Base-by-base conservation (phyloP, 2,888 invertebrate species). In the Linnaemya tessellans region DNA sequence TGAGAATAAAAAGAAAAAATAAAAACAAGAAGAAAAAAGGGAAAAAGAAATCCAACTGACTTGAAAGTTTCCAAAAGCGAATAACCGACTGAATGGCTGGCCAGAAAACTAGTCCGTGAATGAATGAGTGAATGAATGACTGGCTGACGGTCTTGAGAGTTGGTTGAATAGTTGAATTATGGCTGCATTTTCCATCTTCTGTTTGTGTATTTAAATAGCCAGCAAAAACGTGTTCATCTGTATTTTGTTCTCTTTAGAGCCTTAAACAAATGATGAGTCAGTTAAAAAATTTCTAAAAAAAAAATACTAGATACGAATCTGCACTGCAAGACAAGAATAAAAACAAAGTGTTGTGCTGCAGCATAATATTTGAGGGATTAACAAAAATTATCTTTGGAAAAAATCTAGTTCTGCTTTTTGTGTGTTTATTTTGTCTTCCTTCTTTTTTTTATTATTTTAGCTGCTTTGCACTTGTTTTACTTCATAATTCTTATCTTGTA, bases 261-360 rank as follows among this genome's bases (percentile, higher is more conserved):
- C 71, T 73, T 77, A 64, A 80, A 74, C 62, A 79, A 81, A 81
- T 81, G 81, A 79, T 85, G 84, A 85, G 74, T 85, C 84, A 85
- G 84, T 79, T 70, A 64, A 78, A 80, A 84, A 35, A 38, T 35
- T 67, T 13, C 49, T 22, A 7, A 51, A 51, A 41, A 65, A 65
- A 15, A 22, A 54, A 73, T 20, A 2, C 11, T 10, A 74, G 68
- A 75, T 70, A 67, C 3, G 10, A 41, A 68, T 80, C 58, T 49
- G 22, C 51, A n/a, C 49, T 62, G 3, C 11, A 43, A 20, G 8
- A 30, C 5, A 65, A 46, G 25, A 35, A 60, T 9, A 8, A 0
- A 15, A 51, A 64, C 9, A 67, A 60, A 67, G 18, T 60, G 15
- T 51, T 80, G 67, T 80, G 80, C 60, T 18, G 49, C 67, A 22